A percentile compares a stretch with the other conserved stretches of the same genome.
Evolutionary conservation across 2,113 vertebrate genomes (phyloP).

Genomic region (Paraplagusia blochii): DNA sequence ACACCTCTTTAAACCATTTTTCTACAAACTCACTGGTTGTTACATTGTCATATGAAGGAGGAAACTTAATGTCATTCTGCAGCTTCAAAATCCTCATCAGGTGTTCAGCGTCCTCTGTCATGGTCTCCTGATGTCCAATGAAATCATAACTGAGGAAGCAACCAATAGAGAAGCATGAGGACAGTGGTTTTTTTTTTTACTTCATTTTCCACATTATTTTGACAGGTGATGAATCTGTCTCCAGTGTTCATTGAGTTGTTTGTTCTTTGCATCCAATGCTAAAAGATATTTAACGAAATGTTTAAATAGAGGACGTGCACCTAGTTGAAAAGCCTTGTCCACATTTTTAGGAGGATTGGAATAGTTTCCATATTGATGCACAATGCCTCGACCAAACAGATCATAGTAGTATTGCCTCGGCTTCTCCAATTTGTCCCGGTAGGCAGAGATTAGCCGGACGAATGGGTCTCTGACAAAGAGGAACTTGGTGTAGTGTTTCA

Average conservation of each 20-base stretch:
- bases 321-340: neutral
- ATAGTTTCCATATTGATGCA: constrained; percentile 11
- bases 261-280: constrained; percentile 30
- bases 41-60: constrained; percentile 18
- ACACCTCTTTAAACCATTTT: constrained; percentile 28
- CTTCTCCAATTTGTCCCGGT: constrained; percentile 11
- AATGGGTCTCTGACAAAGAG: constrained; percentile 49
- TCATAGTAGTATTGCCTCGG: neutral
- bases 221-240: constrained; percentile 42
- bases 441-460: constrained; percentile 44
- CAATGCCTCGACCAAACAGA: neutral
- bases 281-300: constrained; percentile 44
- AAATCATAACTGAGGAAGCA: constrained; percentile 41
- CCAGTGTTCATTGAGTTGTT: constrained; percentile 41
- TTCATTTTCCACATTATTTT: constrained; percentile 42
- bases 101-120: too few species aligned
- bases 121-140: constrained; percentile 42
- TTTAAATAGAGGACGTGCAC: neutral
- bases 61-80: constrained; percentile 20
- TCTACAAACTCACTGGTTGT: neutral
- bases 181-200: too few species aligned
- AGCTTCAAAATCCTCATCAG: constrained; percentile 5
- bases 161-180: too few species aligned
- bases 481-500: constrained; percentile 55
- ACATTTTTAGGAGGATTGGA: neutral